Evolutionary conservation across 2,888 invertebrate species (phyloP), one percentile per base, ranked within the genome.

Genomic region (Drosophila fulvimacula): DNA sequence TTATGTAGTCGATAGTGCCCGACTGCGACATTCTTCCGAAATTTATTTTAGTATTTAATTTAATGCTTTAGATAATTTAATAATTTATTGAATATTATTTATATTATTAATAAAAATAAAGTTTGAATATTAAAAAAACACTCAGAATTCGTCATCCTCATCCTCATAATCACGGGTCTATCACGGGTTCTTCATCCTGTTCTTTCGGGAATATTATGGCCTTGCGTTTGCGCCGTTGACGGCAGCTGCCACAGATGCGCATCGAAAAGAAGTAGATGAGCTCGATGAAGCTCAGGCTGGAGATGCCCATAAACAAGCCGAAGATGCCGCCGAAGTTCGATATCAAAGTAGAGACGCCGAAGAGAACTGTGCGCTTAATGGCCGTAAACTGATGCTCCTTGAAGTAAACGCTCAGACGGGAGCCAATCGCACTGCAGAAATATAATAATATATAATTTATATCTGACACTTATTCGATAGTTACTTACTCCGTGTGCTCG

Each of bases 371-470:
- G 4, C 95, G 93, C 51, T 94, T 94, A 9, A 95, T 95, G 1
- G 95, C 94, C 52, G 95, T 95, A 79, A 95, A 95, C 87, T 95
- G 95, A 34, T 94, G 94, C 82, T 96, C 95, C 90, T 95, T 96
- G 92, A 95, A 96, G 92, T 95, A 95, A 15, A 96, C 93, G 80
- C 94, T 93, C 15, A 96, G 93, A 3, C 95, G 93, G 0, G 95
- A 93, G 85, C n/a, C n/a, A 73, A 93, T 90, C 13, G 93, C 89
- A 69, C 95, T 94, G 78, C 55, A 93, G n/a, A 2, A 27, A 51
- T 34, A 32, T 17, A 19, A 7, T 30, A 5, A 32, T 4, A 19
- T 15, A 19, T 19, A 17, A n/a, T 34, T 5, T 7, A 19, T 13
- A 7, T n/a, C n/a, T 7, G 32, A 9, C 9, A 9, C 3, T 15